Base-by-base conservation (phyloP, 2,113 vertebrate genomes). In the Megaceryle maxima region DNA sequence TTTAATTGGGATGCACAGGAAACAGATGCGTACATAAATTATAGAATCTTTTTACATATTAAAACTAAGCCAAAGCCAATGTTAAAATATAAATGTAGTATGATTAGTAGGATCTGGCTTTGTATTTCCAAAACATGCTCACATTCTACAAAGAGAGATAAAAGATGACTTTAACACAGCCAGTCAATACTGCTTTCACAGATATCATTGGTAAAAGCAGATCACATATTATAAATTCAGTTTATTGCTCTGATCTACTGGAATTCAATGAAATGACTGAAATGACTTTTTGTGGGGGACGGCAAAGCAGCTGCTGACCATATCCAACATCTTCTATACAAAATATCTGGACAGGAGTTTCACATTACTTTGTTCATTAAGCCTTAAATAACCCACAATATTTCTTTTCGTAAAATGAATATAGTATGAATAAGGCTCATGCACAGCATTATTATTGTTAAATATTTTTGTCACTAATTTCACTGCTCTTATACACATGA, bases 171-270 rank as follows among this genome's bases (percentile, higher is more conserved):
- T 79, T 56, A 90, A 78, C 17, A 72, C 11, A 91, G 60, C 35
- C 93, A 96, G 90, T 94, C 83, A 96, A 88, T 77, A 87, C 66
- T 64, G 50, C 53, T 92, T 89, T 79, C 75, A 83, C 70, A 93
- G 77, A 84, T 50, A 96, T 63, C 79, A 94, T 59, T 97, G 96
- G 86, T 88, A 94, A 78, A 87, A 94, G 92, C 91, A 89, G 94
- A 96, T 94, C 95, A 92, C 67, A 69, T 91, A 90, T 92, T 96
- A 97, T 96, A 96, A 94, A 91, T 96, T 75, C 92, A 87, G 77
- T 91, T 94, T 94, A 94, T 94, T 96, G 77, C 74, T 92, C 64
- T 95, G 91, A 89, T 96, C 87, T 87, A 93, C 67, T 59, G 70
- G 64, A 96, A 96, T 91, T 86, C 78, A 93, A 74, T 87, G 68